Base-by-base conservation (phyloP, 2,113 vertebrate species). In the Calypte anna region DNA sequence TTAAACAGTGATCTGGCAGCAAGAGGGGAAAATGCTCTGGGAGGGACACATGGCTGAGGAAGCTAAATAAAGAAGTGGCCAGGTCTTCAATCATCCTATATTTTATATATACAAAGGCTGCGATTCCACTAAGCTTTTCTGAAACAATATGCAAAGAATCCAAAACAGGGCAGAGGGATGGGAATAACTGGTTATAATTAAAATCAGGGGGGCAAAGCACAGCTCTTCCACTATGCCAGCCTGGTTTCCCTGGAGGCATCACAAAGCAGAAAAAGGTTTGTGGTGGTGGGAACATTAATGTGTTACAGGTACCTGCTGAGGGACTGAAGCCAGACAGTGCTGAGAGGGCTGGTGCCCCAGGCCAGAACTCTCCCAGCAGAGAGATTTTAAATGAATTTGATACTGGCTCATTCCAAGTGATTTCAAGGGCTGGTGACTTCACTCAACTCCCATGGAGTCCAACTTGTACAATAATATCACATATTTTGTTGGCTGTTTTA, bases 1-100 rank as follows among this genome's bases (percentile, higher is more conserved):
- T 95, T 96, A 97, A 97, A 97, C 94, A 97, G 91, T 23, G 88
- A 93, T 95, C 96, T 97, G 96, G 96, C 96, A 96, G 88, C 30
- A 1, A 87, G 50, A 92, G 78, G 85, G 93, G 93, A 96, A 96
- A 94, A 94, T 96, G 79, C 84, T 81, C 12, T 77, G 88, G 54
- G 69, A 96, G 80, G 92, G 95, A 96, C 24, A 33, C 86, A 92
- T 31, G 84, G 87, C 92, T 84, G 94, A 83, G 75, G 84, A 91
- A 95, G 84, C 40, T 93, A 96, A 97, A 97, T 96, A 97, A 95
- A 96, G 72, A 86, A 54, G 31, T 73, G 93, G 85, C 77, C 90
- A 96, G 94, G 14, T 94, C 87, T 61, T 97, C 90, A 90, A 92
- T 97, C 95, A 94, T 61, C 78, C 84, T 93, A 97, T 96, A 96